phyloP scores from a whole-genome alignment of 1,140 invertebrate species.

The Solenopsis invicta region DNA sequence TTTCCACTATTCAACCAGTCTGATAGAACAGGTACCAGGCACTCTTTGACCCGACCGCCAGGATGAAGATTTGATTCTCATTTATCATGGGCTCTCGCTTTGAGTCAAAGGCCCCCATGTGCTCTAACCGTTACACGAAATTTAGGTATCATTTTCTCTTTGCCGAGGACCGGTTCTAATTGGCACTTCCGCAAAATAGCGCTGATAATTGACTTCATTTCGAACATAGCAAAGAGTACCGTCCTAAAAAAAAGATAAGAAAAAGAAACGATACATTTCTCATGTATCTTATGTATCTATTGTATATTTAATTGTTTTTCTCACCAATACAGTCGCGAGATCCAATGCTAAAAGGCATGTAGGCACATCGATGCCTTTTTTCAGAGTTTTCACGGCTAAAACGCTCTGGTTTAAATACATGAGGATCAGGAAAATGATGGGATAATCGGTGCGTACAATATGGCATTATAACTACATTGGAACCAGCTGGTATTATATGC shows the following conservation, averaged over 20 bases:
- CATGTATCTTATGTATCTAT: background rate
- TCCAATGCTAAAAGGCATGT: conserved; percentile 91
- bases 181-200: conserved; percentile 89
- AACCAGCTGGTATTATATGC: no score
- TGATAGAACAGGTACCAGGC: no score
- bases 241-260: conserved; percentile 81
- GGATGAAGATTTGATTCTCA: no score
- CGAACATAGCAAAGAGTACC: conserved; percentile 92
- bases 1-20: no score
- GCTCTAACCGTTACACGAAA: conserved; percentile 88
- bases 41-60: no score
- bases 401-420: conserved; percentile 90
- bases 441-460: no score
- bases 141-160: conserved; percentile 85
- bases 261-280: background rate
- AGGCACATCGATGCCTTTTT: conserved; percentile 89
- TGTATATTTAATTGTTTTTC: background rate
- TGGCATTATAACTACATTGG: no score
- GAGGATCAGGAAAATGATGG: no score
- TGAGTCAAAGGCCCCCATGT: conserved; percentile 88
- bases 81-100: conserved; percentile 76
- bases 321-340: conserved; percentile 90
- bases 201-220: conserved; percentile 91
- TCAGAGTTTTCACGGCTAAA: conserved; percentile 89
- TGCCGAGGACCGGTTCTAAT: conserved; percentile 85